These are phyloP conservation scores for Astropecten irregularis DNA, from an alignment of 53 echinoderm and acorn worm genomes.

Conservation along the genomic window DNA sequence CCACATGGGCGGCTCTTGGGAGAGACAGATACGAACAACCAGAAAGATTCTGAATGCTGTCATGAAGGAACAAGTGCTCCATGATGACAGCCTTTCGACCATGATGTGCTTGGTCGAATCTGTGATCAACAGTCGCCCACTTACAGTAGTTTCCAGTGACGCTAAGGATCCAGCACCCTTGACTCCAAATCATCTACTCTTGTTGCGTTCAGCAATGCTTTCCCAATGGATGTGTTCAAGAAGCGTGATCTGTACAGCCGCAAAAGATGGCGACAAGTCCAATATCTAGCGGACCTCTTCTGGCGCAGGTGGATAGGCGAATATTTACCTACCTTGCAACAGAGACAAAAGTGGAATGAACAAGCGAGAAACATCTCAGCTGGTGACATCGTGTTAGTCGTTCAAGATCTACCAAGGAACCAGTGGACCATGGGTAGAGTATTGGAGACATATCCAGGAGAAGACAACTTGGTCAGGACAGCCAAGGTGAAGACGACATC, in stretches of 20 bases:
- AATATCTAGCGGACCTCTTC: slow-evolving; percentile 58
- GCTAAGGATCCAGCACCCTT: slow-evolving; percentile 5
- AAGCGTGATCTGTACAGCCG: background rate
- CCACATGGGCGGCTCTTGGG: slow-evolving; percentile 75
- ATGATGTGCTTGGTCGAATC: slow-evolving; percentile 35
- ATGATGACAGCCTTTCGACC: slow-evolving; percentile 57
- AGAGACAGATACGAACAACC: slow-evolving; percentile 56
- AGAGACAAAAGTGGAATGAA: slow-evolving; percentile 49
- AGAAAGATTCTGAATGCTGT: slow-evolving; percentile 59
- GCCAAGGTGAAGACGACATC: slow-evolving; percentile 64
- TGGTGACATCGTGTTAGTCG: slow-evolving; percentile 70
- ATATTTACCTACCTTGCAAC: slow-evolving; percentile 28
- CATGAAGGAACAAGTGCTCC: slow-evolving; percentile 59
- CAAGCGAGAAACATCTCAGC: slow-evolving; percentile 45
- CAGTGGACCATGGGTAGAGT: slow-evolving; percentile 72
- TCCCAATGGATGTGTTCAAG: slow-evolving; percentile 12
- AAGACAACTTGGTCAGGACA: slow-evolving; percentile 62
- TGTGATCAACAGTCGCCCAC: slow-evolving; percentile 39
- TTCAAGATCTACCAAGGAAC: slow-evolving; percentile 63
- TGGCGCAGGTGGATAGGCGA: slow-evolving; percentile 50
- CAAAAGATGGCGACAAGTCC: slow-evolving; percentile 43
- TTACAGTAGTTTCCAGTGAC: slow-evolving; percentile 43
- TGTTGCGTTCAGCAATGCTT: background rate
- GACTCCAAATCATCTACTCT: slow-evolving; percentile 41
- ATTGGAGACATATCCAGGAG: slow-evolving; percentile 52